phyloP scores from a whole-genome alignment of 2,113 vertebrate genomes.

The Xenus cinereus region DNA sequence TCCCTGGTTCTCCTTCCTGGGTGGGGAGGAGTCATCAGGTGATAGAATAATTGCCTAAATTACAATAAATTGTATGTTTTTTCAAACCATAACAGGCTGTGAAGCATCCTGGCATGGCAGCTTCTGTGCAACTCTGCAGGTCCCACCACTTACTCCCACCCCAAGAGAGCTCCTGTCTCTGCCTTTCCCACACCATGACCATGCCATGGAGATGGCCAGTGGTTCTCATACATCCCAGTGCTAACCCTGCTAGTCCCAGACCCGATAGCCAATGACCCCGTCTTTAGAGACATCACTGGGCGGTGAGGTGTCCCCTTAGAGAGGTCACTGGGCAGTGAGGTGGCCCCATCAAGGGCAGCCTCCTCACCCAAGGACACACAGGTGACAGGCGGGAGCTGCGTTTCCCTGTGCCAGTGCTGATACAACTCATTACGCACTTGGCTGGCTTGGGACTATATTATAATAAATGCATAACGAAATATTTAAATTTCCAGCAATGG shows the following conservation, averaged over 20 bases:
- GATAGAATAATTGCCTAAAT: too few species aligned
- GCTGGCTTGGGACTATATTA: background rate
- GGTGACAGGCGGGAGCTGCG: background rate
- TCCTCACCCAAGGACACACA: background rate
- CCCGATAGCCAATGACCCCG: background rate
- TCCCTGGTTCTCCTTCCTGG: too few species aligned
- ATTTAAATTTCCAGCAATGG: background rate
- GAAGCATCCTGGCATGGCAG: fast-evolving
- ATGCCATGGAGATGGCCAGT: background rate
- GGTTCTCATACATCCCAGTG: background rate
- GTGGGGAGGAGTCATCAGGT: too few species aligned
- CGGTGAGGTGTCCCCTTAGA: background rate
- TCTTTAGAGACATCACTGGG: background rate
- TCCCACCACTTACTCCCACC: background rate
- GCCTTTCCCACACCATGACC: background rate
- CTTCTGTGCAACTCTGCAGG: background rate
- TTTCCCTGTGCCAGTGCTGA: background rate
- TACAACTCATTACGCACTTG: background rate
- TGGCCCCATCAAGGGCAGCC: background rate
- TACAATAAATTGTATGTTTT: too few species aligned
- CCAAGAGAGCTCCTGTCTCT: background rate
- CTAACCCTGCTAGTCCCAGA: background rate
- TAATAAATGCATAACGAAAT: background rate
- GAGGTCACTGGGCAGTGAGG: background rate
- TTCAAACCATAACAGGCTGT: too few species aligned